Evolutionary conservation across 2,797 vertebrate species (phyloP).

Genomic region (Neosalanx taihuensis): DNA sequence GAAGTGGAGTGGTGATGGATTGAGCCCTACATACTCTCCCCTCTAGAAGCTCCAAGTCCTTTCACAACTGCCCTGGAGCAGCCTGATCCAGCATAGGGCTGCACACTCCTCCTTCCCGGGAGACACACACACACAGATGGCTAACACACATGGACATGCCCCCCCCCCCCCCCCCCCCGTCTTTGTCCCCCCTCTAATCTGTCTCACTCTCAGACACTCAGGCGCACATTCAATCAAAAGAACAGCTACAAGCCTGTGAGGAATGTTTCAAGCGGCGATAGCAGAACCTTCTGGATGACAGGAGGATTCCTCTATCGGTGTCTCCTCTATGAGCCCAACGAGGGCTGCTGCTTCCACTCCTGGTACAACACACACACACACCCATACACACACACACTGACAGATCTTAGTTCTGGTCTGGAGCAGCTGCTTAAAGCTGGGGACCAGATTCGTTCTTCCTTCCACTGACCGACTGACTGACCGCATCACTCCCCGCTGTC

Average conservation of each 20-base stretch:
- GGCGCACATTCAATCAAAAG: neutral
- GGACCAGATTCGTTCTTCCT: neutral
- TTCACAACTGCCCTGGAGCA: neutral
- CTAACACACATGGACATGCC: neutral
- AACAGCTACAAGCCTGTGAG: neutral
- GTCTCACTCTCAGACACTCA: neutral
- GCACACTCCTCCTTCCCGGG: neutral
- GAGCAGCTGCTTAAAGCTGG: neutral
- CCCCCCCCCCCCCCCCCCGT: neutral
- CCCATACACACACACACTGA: neutral
- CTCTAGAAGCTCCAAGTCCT: neutral
- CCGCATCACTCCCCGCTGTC: constrained; percentile 41
- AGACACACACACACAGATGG: neutral
- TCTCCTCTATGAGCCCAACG: constrained; percentile 4
- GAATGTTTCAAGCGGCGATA: too few species aligned
- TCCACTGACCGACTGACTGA: constrained; percentile 23
- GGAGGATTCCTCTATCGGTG: neutral
- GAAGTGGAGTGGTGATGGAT: neutral
- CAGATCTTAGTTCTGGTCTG: neutral
- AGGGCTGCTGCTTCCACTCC: too few species aligned
- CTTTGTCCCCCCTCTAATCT: neutral
- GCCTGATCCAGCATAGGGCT: neutral
- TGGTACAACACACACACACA: neutral
- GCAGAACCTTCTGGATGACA: too few species aligned
- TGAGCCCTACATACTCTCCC: neutral